Evolutionary conservation across 2,797 vertebrate genomes (phyloP), one percentile per base, ranked within the genome.

Genomic region (Pantherophis alleghaniensis): DNA sequence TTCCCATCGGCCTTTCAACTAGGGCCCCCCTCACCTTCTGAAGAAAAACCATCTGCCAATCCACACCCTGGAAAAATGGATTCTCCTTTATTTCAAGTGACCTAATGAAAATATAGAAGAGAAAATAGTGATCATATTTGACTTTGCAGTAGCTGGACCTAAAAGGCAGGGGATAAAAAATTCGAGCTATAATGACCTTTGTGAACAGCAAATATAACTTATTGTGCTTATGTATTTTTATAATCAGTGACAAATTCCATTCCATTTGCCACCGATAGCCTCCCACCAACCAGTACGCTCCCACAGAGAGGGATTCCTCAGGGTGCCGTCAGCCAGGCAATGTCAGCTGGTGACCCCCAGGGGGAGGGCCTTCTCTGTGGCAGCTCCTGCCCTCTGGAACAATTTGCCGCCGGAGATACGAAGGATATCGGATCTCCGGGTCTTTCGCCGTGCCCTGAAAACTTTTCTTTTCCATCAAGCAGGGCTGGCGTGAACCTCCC

Each of bases 1-100:
- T 20, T 18, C 37, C 18, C 53, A 2, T 4, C 0, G 0, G 42
- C 7, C 7, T 28, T 56, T 57, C 87, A 59, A 16, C 13, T 20
- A 10, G 18, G 56, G 51, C 4, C 2, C 4, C 88, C 20, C 90
- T 96, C 95, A 98, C 98, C 97, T 98, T 98, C 95, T 98, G 97
- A 74, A 98, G 92, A 95, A 98, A 98, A 93, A 98, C 97, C 98
- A 98, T 97, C 96, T 98, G 98, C 98, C 98, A 98, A 96, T 98
- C 98, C 94, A 98, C 61, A 0, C 95, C 97, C 91, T 93, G 96
- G 95, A 98, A 98, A 94, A 98, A 98, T 2, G 97, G 96, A 91
- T 97, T 97, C 86, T 98, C 98, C 92, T 98, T 98, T 92, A 98
- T 97, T 94, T 98, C 98, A 92, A 97, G 97, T 1, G 98, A 97